Percentiles rank a stretch among this genome's conserved stretches.
phyloP scores from a whole-genome alignment of 2,797 vertebrate genomes.

The Sebastes hubbsi region DNA sequence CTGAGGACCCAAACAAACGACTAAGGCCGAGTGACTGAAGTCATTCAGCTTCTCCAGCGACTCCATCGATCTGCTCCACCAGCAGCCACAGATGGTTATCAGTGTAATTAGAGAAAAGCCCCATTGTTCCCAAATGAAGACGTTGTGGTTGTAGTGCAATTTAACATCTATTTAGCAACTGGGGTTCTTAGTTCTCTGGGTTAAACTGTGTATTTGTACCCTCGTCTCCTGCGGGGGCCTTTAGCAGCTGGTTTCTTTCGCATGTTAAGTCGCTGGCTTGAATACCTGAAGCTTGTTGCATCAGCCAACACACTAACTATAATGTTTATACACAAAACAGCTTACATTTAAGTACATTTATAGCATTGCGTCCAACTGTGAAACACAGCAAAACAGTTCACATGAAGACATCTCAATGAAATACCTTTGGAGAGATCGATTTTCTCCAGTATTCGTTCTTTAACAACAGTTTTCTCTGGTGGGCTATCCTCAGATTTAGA shows the following conservation, averaged over 20 bases:
- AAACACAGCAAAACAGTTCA: neutral
- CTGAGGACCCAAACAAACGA: slow-evolving; percentile 24
- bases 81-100: slow-evolving; percentile 60
- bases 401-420: neutral
- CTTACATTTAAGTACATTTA: neutral
- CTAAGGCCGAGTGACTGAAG: slow-evolving; percentile 40
- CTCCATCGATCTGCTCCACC: slow-evolving; percentile 33
- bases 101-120: slow-evolving; percentile 62
- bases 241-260: slow-evolving; percentile 51
- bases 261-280: slow-evolving; percentile 58
- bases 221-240: slow-evolving; percentile 53
- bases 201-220: slow-evolving; percentile 62
- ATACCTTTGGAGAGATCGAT: slow-evolving; percentile 76
- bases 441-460: slow-evolving; percentile 77
- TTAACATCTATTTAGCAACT: slow-evolving; percentile 58
- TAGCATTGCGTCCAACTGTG: neutral
- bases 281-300: slow-evolving; percentile 40
- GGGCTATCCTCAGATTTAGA: slow-evolving; percentile 85
- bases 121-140: slow-evolving; percentile 60
- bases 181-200: slow-evolving; percentile 53
- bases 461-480: slow-evolving; percentile 83
- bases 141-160: slow-evolving; percentile 47
- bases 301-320: slow-evolving; percentile 14
- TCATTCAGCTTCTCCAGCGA: slow-evolving; percentile 45
- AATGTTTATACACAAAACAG: slow-evolving; percentile 14